A percentile compares a stretch with the other conserved stretches of the same genome.
Evolutionary conservation across 2,797 vertebrate genomes (phyloP).

Genomic region (Sebastes taczanowskii): DNA sequence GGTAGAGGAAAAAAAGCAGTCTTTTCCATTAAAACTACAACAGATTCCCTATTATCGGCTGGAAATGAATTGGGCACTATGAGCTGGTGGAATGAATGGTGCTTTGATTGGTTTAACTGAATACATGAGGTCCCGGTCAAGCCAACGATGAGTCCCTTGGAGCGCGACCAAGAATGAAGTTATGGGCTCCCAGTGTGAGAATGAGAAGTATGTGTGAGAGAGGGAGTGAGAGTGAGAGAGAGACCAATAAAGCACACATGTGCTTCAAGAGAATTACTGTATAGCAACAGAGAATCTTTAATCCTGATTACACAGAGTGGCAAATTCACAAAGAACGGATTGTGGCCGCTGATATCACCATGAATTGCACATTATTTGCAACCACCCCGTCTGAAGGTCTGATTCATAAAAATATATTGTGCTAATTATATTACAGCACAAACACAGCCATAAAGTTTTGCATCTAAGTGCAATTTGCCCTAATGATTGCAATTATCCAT

Average conservation of each 20-base stretch:
- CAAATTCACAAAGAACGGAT: too few species aligned
- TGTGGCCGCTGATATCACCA: too few species aligned
- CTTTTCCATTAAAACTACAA: constrained; percentile 63
- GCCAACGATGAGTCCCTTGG: constrained; percentile 52
- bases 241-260: neutral
- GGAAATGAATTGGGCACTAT: constrained; percentile 66
- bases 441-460: too few species aligned
- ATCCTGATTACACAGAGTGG: neutral
- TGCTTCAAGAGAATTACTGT: neutral
- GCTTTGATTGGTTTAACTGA: constrained; percentile 72
- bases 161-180: constrained; percentile 62
- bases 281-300: neutral
- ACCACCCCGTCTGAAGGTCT: too few species aligned
- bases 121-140: constrained; percentile 61
- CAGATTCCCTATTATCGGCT: constrained; percentile 67
- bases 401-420: too few species aligned
- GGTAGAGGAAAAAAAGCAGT: neutral
- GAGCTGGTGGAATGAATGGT: constrained; percentile 63
- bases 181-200: constrained; percentile 52
- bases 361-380: too few species aligned
- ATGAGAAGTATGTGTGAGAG: constrained; percentile 44
- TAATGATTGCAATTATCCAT: too few species aligned
- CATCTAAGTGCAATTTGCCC: too few species aligned
- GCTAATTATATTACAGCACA: too few species aligned
- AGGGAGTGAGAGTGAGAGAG: neutral